phyloP scores from a whole-genome alignment of 1,140 invertebrate genomes.

The Drosophila arawakana region DNA sequence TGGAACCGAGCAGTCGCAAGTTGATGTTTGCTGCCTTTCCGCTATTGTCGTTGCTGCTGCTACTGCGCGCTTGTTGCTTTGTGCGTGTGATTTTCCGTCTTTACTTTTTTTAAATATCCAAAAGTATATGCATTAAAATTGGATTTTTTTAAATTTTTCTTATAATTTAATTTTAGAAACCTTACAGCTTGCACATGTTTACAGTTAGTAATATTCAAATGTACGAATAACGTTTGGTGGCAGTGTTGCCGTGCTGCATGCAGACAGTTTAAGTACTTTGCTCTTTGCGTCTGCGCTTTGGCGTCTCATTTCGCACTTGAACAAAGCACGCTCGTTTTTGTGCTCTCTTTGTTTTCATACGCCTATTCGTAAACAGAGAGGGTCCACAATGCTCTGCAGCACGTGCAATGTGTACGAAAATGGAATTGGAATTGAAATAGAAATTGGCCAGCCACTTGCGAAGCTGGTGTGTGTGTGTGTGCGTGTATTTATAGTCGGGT shows the following conservation, averaged over 20 bases:
- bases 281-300: conserved; percentile 59
- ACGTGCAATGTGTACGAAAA: conserved; percentile 50
- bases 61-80: conserved; percentile 39
- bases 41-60: conserved; percentile 23
- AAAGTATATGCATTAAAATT: background rate
- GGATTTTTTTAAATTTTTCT: background rate
- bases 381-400: conserved; percentile 13
- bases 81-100: background rate
- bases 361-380: conserved; percentile 76
- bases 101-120: no score
- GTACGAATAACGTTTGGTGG: background rate
- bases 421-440: conserved; percentile 7
- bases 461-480: background rate
- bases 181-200: no score
- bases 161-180: background rate
- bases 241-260: conserved; percentile 69
- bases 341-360: conserved; percentile 73
- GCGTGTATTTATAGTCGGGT: background rate
- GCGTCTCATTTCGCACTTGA: background rate
- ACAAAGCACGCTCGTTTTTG: conserved; percentile 20
- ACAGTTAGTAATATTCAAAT: background rate
- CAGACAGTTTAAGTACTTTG: conserved; percentile 12
- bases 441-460: conserved; percentile 17
- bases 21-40: conserved; percentile 18
- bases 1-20: conserved; percentile 23